Conservation (phyloP, 2,113 vertebrate genomes). For the Notothenia coriiceps region DNA sequence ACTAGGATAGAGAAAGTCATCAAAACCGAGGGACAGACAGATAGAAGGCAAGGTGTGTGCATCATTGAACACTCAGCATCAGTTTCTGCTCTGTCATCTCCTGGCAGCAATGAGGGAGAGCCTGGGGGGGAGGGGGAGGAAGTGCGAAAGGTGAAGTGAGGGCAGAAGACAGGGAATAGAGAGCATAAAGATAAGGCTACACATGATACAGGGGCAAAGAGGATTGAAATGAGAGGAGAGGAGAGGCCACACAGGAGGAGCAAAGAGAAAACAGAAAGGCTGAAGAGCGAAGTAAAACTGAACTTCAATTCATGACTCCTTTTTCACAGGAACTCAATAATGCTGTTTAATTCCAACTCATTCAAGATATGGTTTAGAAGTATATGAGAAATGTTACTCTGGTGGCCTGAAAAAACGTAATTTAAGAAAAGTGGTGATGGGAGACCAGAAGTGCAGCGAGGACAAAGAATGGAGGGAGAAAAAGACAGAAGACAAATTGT, state of each 20-base stretch:
- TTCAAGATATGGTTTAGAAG: not conserved
- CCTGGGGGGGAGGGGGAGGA: not conserved
- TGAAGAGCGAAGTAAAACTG: not conserved
- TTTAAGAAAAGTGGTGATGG: not conserved
- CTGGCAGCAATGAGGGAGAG: conserved; percentile 22
- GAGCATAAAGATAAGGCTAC: not conserved
- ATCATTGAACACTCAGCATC: conserved; percentile 56
- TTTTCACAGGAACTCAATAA: not conserved
- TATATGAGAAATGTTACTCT: too few species aligned
- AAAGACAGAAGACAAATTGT: not conserved
- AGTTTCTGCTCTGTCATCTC: conserved; percentile 58
- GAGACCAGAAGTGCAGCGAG: not conserved
- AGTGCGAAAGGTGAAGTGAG: not conserved
- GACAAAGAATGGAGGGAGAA: not conserved
- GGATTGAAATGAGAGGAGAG: not conserved
- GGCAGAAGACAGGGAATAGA: not conserved
- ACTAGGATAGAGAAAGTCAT: conserved; percentile 12
- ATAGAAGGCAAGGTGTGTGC: conserved; percentile 22
- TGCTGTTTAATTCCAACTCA: not conserved
- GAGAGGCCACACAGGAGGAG: not conserved
- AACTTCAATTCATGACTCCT: not conserved
- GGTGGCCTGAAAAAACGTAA: too few species aligned
- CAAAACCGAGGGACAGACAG: not conserved
- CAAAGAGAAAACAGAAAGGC: not conserved
- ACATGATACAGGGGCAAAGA: not conserved